Evolutionary conservation across 2,113 vertebrate species (phyloP), one percentile per base, ranked within the genome.

Genomic region (Accipiter cooperii): DNA sequence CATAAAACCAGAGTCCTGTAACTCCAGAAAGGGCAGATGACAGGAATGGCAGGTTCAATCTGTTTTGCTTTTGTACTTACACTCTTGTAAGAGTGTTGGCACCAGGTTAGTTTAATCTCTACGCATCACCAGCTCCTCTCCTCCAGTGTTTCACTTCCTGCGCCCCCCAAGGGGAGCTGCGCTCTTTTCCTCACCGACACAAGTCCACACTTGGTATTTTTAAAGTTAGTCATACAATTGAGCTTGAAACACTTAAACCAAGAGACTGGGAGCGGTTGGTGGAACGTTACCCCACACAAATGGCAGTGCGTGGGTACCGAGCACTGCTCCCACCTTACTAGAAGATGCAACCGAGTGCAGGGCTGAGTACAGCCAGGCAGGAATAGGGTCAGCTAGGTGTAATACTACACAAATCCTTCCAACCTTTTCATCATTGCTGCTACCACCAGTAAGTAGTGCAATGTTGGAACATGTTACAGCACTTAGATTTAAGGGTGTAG

Each of bases 401-500:
- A 9, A 26, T 10, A 18, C n/a, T 17, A 8, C 65, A 36, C 21
- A 46, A 46, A 55, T 4, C 54, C 44, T 49, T 49, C 75, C 60
- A 64, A 2, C 4, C 12, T 49, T 26, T 20, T 44, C 38, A 34
- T 3, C n/a, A 1, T 2, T 8, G 24, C 64, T 68, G 36, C 54
- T 82, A n/a, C 33, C 42, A 17, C 9, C 24, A 54, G 55, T 5
- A 24, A 4, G 5, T 12, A 36, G 4, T 2, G 28, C 12, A 51
- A 21, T 7, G 13, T 0, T 26, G n/a, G 60, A n/a, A 4, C 8
- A 21, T 2, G 10, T 5, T 2, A 1, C 42, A 71, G 29, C 8
- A 4, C 36, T 18, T 9, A 44, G 7, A 28, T 24, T 28, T 60
- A 61, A 40, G 36, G 34, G 15, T 21, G 51, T 0, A 17, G 19